phyloP scores from a whole-genome alignment of 2,888 invertebrate genomes.

The Rotaria macrura region DNA sequence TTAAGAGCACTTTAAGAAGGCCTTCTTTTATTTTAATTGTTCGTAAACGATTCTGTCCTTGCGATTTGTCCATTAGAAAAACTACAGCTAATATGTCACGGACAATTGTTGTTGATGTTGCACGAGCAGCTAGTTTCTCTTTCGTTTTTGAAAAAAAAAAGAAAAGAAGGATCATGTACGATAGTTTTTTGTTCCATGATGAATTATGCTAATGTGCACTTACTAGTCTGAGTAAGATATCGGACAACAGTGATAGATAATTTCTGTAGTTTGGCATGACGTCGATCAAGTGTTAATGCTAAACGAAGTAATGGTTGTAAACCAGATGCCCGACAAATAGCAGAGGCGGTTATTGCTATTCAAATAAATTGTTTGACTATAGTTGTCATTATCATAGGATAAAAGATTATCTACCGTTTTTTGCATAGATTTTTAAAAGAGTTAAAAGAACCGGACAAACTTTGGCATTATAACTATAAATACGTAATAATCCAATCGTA shows the following conservation, averaged over 20 bases:
- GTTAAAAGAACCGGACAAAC: neutral
- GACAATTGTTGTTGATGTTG: neutral
- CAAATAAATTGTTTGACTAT: too few relatives aligned
- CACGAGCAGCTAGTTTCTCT: neutral
- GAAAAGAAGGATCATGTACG: too few relatives aligned
- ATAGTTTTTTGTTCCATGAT: too few relatives aligned
- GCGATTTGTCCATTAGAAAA: constrained; percentile 11
- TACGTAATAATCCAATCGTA: neutral
- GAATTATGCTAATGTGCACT: too few relatives aligned
- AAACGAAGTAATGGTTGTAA: neutral
- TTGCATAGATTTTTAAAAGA: constrained; percentile 1
- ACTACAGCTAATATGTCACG: neutral
- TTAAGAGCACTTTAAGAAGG: neutral
- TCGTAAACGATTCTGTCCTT: neutral
- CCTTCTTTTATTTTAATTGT: neutral
- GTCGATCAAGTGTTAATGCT: neutral
- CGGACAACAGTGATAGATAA: constrained; percentile 5
- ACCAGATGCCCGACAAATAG: neutral
- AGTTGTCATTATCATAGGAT: too few relatives aligned
- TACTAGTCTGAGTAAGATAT: constrained; percentile 5
- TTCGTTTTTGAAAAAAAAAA: too few relatives aligned
- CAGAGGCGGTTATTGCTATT: neutral
- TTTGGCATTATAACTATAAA: neutral
- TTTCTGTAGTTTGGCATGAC: constrained; percentile 2
- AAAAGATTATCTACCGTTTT: neutral